Evolutionary conservation across 2,113 vertebrate genomes (phyloP), one percentile per base, ranked within the genome.

Genomic region (Tenrec ecaudatus): DNA sequence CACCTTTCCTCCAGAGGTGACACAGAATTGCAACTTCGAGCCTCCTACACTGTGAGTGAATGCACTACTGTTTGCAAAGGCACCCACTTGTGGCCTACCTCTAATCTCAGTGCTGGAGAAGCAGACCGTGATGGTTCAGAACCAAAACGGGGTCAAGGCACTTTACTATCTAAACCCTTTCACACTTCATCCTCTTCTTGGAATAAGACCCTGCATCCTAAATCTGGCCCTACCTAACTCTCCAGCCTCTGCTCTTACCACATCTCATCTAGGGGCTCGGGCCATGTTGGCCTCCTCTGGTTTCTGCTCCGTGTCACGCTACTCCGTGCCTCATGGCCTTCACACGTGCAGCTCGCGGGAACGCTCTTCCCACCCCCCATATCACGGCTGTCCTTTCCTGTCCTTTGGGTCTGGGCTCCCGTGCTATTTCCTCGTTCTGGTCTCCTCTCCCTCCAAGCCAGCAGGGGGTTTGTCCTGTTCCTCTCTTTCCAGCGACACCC

Each of bases 101-200:
- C 17, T 62, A 11, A 20, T 6, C 16, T 5, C 19, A 22, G 60
- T 62, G 22, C 60, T 22, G 22, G 60, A 62, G 16, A 62, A 62
- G 17, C 12, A 62, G 60, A 62, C 60, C 19, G 8, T 0, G 33
- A 22, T 11, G 66, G 85, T 68, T 19, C 12, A 66, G 20, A 75
- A 57, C 36, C 64, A 23, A 58, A 71, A 79, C 15, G 25, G 58
- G 25, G 6, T 47, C 23, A 17, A 12, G 53, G 23, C 40, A 31
- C 8, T 4, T 9, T 10, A 1, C 43, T 58, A 14, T 3, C 22
- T 33, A 15, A 16, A 27, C 14, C 31, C 33, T 20, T 47, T 29
- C 23, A 7, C 23, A 22, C 29, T 3, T 36, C 12, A 7, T 0
- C 0, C 10, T 17, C 60, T n/a, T 0, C 10, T 4, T 6, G 40